Conservation (phyloP, 2,797 vertebrate genomes). For the Carcharodon carcharias region DNA sequence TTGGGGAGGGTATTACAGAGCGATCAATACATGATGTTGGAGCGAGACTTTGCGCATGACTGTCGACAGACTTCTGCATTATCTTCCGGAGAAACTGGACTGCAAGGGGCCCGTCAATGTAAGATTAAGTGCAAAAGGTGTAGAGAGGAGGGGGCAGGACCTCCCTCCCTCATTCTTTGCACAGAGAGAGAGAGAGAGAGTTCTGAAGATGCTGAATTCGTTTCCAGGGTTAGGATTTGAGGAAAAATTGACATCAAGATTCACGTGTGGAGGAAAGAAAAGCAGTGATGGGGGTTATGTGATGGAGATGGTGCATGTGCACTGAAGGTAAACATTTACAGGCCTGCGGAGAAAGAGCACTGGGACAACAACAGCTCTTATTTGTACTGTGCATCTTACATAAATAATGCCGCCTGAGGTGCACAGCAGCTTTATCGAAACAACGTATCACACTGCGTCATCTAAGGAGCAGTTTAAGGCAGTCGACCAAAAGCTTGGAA, state of each 20-base stretch:
- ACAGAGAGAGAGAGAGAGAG: too few species aligned
- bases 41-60: too few species aligned
- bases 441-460: too few species aligned
- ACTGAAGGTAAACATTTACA: neutral
- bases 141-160: too few species aligned
- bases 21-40: rapidly evolving
- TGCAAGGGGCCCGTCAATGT: rapidly evolving
- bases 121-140: neutral
- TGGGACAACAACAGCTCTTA: neutral
- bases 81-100: too few species aligned
- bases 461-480: neutral
- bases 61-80: neutral
- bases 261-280: neutral
- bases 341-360: neutral
- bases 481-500: too few species aligned
- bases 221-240: neutral
- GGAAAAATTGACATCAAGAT: too few species aligned
- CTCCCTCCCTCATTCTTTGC: too few species aligned
- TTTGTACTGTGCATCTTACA: neutral
- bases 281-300: rapidly evolving
- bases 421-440: too few species aligned
- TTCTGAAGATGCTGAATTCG: neutral
- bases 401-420: neutral
- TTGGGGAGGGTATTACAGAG: neutral
- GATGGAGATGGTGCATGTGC: neutral